Conservation (phyloP, 2,113 vertebrate species). For the Neolamprologus longior region DNA sequence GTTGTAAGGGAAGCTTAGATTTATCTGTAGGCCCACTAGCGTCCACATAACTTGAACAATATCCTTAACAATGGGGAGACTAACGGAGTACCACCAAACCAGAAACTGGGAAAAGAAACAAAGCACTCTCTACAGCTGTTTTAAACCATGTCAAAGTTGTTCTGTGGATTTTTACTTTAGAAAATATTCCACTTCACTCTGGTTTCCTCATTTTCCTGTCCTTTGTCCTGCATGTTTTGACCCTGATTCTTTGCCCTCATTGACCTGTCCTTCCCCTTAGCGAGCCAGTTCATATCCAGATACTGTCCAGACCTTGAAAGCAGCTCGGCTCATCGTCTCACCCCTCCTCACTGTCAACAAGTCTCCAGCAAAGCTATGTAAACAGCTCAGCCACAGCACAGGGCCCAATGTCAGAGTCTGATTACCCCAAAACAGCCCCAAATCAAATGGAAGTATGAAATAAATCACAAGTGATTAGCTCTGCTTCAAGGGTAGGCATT, state of each 20-base stretch:
- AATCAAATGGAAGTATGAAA: constrained; percentile 69
- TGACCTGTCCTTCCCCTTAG: constrained; percentile 9
- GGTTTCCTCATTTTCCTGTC: neutral
- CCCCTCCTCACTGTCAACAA: constrained; percentile 52
- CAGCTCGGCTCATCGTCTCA: constrained; percentile 4
- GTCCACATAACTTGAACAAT: neutral
- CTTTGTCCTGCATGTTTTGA: neutral
- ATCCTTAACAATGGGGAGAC: neutral
- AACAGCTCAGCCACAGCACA: constrained; percentile 65
- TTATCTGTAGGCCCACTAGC: neutral
- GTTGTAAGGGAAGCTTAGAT: neutral
- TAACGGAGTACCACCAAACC: neutral
- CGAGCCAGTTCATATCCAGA: constrained; percentile 2
- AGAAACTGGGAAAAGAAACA: constrained; percentile 1
- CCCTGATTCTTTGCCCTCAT: neutral
- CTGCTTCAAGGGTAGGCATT: constrained; percentile 36
- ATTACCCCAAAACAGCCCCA: constrained; percentile 58
- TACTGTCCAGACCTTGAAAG: constrained; percentile 45
- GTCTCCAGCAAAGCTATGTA: constrained; percentile 58
- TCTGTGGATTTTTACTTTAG: neutral
- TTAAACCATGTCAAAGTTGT: neutral
- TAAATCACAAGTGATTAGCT: constrained; percentile 64
- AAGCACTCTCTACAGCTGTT: neutral
- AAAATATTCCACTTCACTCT: neutral
- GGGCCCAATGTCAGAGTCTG: constrained; percentile 57